A percentile compares a stretch with the other conserved stretches of the same genome.
Conservation (phyloP, 2,888 invertebrate genomes). For the Cyaniris semiargus region DNA sequence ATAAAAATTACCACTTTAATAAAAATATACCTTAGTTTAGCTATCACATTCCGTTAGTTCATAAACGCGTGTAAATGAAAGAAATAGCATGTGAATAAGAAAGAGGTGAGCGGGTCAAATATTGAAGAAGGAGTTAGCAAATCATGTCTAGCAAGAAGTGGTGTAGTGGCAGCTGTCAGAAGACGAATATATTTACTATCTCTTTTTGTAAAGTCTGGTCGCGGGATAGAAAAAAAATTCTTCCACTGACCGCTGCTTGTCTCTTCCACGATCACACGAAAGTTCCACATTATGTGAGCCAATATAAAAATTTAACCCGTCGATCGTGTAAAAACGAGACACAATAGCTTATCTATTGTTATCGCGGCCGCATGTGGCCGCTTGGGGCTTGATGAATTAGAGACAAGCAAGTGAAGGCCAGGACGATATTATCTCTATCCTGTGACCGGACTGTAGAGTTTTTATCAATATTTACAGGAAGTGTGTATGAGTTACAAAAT, state of each 20-base stretch:
- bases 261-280: neutral
- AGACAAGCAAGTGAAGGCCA: too few species aligned
- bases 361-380: too few species aligned
- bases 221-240: neutral
- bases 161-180: neutral
- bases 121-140: neutral
- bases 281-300: neutral
- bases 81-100: neutral
- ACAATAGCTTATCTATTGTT: too few species aligned
- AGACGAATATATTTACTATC: neutral
- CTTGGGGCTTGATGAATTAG: too few species aligned
- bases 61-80: neutral
- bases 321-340: too few species aligned
- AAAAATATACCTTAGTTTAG: neutral
- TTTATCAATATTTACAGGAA: slow-evolving; percentile 2
- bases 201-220: neutral
- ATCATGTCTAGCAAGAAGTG: neutral
- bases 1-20: slow-evolving; percentile 2
- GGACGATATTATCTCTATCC: neutral
- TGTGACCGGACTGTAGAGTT: neutral
- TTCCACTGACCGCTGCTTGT: neutral
- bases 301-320: too few species aligned
- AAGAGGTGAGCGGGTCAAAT: neutral
- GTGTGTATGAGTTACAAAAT: neutral
- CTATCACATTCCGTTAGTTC: slow-evolving; percentile 11